A percentile compares a stretch with the other conserved stretches of the same genome.
Conservation (phyloP, 2,888 invertebrate genomes). For the Pilophorus perplexus region DNA sequence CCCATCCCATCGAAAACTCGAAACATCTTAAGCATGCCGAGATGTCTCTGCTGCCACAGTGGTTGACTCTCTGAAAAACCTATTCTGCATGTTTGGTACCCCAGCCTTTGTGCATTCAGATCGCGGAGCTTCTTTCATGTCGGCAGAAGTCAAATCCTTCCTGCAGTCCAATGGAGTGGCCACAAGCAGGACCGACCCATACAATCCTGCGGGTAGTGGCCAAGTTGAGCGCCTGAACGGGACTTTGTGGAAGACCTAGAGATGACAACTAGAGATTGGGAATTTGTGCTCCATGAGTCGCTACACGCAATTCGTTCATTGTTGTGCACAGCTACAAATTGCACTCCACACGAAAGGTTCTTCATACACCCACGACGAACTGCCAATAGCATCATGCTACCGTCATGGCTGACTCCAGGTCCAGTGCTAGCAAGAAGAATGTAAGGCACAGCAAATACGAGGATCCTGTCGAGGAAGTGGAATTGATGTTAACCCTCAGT, state of each 20-base stretch:
- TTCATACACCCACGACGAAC: too few relatives aligned
- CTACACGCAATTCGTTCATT: constrained; percentile 9
- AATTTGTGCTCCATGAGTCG: constrained; percentile 19
- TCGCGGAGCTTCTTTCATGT: too few relatives aligned
- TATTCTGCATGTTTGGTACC: too few relatives aligned
- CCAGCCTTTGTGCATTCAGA: too few relatives aligned
- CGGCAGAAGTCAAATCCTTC: too few relatives aligned
- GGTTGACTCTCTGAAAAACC: constrained; percentile 36
- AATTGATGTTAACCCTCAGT: constrained; percentile 37
- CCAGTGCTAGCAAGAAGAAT: not conserved
- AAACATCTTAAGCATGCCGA: constrained; percentile 36
- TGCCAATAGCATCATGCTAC: too few relatives aligned
- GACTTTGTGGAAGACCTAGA: constrained; percentile 13
- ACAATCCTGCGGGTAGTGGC: constrained; percentile 40
- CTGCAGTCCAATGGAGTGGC: constrained; percentile 43
- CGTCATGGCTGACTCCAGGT: not conserved
- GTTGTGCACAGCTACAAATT: too few relatives aligned
- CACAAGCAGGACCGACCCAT: constrained; percentile 45
- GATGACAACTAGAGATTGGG: constrained; percentile 33
- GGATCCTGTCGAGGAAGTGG: too few relatives aligned
- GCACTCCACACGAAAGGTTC: too few relatives aligned
- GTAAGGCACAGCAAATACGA: not conserved
- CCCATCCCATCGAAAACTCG: constrained; percentile 9
- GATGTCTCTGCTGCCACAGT: too few relatives aligned
- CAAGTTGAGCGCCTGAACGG: too few relatives aligned